Evolutionary conservation across 2,888 invertebrate species (phyloP).

Genomic region (Drosophila cracens): DNA sequence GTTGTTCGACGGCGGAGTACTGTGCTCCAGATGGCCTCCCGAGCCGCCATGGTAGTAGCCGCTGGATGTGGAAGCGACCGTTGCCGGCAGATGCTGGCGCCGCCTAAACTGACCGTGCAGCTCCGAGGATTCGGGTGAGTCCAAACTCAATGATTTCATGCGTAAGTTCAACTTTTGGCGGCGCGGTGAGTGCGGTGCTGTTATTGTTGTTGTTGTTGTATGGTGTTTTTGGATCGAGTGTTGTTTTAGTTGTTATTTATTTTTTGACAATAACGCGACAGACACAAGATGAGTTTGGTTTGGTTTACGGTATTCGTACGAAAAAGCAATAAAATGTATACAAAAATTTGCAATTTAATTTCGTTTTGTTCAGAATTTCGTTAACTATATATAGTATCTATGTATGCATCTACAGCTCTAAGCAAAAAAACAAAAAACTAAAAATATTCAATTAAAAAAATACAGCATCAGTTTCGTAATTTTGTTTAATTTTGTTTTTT

Average conservation of each 20-base stretch:
- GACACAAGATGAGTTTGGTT: constrained; percentile 56
- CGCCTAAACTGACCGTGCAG: constrained; percentile 90
- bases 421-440: constrained; percentile 24
- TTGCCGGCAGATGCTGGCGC: constrained; percentile 88
- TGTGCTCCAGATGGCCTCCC: constrained; percentile 85
- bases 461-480: constrained; percentile 9
- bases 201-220: constrained; percentile 59
- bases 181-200: constrained; percentile 98
- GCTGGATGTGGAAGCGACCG: constrained; percentile 84
- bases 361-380: constrained; percentile 53
- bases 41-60: constrained; percentile 84
- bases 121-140: constrained; percentile 97
- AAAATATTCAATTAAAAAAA: constrained; percentile 2
- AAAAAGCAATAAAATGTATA: constrained; percentile 69
- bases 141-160: constrained; percentile 98
- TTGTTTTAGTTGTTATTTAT: constrained; percentile 33
- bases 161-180: constrained; percentile 97
- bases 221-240: constrained; percentile 36
- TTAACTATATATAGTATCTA: constrained; percentile 43
- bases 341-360: constrained; percentile 70
- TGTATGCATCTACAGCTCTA: constrained; percentile 57
- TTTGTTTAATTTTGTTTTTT: background rate
- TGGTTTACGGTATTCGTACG: constrained; percentile 48
- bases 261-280: constrained; percentile 52
- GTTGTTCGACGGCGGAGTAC: constrained; percentile 86